phyloP scores from a whole-genome alignment of 2,888 invertebrate species.

The Eupithecia abbreviata region DNA sequence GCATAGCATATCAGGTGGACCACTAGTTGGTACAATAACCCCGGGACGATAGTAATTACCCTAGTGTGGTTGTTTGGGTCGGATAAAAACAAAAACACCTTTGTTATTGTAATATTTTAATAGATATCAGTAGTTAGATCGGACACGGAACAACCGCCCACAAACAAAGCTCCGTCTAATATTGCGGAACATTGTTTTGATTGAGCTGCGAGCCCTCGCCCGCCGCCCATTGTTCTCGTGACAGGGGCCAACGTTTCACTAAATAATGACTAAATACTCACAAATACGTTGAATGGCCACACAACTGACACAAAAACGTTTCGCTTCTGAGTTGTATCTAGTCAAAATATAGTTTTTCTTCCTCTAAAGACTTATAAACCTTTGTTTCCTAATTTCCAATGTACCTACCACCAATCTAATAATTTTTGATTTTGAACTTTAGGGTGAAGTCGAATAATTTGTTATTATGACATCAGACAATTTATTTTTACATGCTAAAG shows the following conservation, averaged over 20 bases:
- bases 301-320: neutral
- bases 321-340: neutral
- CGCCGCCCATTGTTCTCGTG: neutral
- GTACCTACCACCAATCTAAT: no score
- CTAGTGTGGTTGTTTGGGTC: neutral
- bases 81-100: neutral
- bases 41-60: neutral
- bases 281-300: neutral
- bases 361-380: no score
- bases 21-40: neutral
- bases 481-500: no score
- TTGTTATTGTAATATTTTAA: neutral
- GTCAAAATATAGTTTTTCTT: no score
- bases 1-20: no score
- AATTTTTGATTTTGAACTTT: no score
- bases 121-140: neutral
- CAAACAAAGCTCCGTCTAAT: conserved; percentile 1
- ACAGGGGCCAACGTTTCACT: neutral
- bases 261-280: neutral
- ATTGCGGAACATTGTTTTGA: neutral
- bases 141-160: neutral
- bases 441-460: no score
- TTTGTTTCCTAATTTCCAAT: no score
- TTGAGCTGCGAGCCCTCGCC: neutral
- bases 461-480: no score